phyloP scores from a whole-genome alignment of 2,797 vertebrate species.

The Eidolon dupreanum region DNA sequence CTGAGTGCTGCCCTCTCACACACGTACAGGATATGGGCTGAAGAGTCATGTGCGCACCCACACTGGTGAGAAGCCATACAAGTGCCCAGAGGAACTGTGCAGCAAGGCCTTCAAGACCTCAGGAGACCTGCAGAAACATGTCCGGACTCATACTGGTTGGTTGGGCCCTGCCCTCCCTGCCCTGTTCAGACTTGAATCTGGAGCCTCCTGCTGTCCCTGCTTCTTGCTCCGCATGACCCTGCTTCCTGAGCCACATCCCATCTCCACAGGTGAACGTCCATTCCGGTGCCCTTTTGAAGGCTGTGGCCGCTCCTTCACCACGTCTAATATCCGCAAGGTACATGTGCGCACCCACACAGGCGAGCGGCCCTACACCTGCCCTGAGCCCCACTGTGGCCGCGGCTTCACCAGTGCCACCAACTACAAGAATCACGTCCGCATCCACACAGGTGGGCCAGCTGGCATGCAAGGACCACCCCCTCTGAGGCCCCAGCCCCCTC shows the following conservation, averaged over 20 bases:
- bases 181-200: background rate
- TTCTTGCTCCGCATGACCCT: background rate
- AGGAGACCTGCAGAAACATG: slow-evolving; percentile 90
- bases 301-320: slow-evolving; percentile 91
- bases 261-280: slow-evolving; percentile 86
- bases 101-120: slow-evolving; percentile 92
- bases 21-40: slow-evolving; percentile 85
- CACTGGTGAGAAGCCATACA: slow-evolving; percentile 91
- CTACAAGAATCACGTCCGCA: slow-evolving; percentile 92
- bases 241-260: background rate
- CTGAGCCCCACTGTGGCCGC: slow-evolving; percentile 87
- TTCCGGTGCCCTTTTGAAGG: slow-evolving; percentile 90
- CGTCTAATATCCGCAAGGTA: slow-evolving; percentile 90
- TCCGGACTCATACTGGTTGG: slow-evolving; percentile 90
- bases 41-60: slow-evolving; percentile 90
- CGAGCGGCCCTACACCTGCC: slow-evolving; percentile 89
- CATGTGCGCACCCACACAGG: slow-evolving; percentile 90
- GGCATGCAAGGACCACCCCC: background rate
- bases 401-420: slow-evolving; percentile 91
- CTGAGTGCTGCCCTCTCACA: background rate
- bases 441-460: slow-evolving; percentile 88
- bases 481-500: background rate
- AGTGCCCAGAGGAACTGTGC: slow-evolving; percentile 90
- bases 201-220: background rate
- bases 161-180: background rate